Evolutionary conservation across 2,888 invertebrate genomes (phyloP).

Genomic region (Lampropteryx suffumata): DNA sequence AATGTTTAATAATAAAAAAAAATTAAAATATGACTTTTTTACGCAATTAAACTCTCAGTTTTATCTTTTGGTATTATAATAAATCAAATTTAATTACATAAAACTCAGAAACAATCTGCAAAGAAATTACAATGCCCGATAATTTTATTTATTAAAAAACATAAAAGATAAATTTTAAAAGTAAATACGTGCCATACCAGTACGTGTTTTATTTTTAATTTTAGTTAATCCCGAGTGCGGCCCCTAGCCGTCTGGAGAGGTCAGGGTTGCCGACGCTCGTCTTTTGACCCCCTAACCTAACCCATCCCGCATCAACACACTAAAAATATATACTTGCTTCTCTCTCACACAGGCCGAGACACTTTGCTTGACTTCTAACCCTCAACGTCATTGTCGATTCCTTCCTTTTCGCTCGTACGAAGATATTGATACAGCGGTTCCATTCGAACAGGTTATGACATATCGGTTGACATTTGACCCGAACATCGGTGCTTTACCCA

Average conservation of each 20-base stretch:
- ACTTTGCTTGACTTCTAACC: constrained; percentile 80
- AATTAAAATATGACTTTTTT: too few species aligned
- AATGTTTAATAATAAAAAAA: too few species aligned
- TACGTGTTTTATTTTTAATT: constrained; percentile 10
- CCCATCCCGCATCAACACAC: constrained; percentile 51
- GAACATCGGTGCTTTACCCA: constrained; percentile 56
- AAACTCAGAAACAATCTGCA: too few species aligned
- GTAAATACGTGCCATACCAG: too few species aligned
- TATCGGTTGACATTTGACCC: constrained; percentile 80
- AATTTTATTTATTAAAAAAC: too few species aligned
- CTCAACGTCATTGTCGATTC: constrained; percentile 73
- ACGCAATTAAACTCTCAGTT: too few species aligned
- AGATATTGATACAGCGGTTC: constrained; percentile 52
- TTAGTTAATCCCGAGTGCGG: constrained; percentile 57
- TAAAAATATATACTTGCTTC: constrained; percentile 48
- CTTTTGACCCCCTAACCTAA: constrained; percentile 70
- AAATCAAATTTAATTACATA: too few species aligned
- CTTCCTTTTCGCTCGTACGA: constrained; percentile 57
- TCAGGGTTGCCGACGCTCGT: constrained; percentile 80
- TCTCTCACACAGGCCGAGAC: constrained; percentile 73
- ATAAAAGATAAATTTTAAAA: too few species aligned
- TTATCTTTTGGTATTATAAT: too few species aligned
- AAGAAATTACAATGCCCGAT: too few species aligned
- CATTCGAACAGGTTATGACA: constrained; percentile 79
- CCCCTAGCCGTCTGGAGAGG: constrained; percentile 68